These are phyloP conservation scores for Muscina levida DNA, from an alignment of 2,888 invertebrate species.

Conservation along the genomic window DNA sequence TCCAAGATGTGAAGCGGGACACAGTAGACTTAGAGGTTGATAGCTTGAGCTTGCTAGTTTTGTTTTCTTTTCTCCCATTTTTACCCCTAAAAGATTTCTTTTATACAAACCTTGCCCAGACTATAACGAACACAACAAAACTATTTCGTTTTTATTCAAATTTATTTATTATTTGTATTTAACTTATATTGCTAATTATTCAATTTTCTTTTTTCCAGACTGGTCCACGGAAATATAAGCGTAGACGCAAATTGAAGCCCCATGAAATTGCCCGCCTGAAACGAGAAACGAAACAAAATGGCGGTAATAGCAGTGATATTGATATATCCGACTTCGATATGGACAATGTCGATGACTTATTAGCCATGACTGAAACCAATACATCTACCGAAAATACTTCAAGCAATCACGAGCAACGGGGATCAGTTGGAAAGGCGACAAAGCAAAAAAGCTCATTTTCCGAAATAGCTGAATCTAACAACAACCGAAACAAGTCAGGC, in stretches of 20 bases:
- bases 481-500: constrained; percentile 41
- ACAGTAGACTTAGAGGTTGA: too few species aligned
- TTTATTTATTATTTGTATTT: too few species aligned
- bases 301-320: constrained; percentile 73
- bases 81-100: too few species aligned
- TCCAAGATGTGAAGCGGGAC: too few species aligned
- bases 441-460: constrained; percentile 7
- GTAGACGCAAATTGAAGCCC: constrained; percentile 87
- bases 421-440: constrained; percentile 12
- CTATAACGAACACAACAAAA: too few species aligned
- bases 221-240: constrained; percentile 89
- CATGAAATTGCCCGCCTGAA: constrained; percentile 81
- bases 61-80: too few species aligned
- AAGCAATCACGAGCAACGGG: constrained; percentile 51
- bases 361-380: constrained; percentile 71
- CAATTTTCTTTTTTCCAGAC: constrained; percentile 80
- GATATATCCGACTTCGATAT: constrained; percentile 78
- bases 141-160: too few species aligned
- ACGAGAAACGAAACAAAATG: constrained; percentile 72
- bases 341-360: constrained; percentile 79
- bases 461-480: constrained; percentile 25
- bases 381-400: constrained; percentile 48
- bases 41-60: too few species aligned
- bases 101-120: too few species aligned
- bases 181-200: background rate